Percentiles rank a stretch among this genome's conserved stretches.
Conservation (phyloP, 2,113 vertebrate species). For the Rafetus swinhoei region DNA sequence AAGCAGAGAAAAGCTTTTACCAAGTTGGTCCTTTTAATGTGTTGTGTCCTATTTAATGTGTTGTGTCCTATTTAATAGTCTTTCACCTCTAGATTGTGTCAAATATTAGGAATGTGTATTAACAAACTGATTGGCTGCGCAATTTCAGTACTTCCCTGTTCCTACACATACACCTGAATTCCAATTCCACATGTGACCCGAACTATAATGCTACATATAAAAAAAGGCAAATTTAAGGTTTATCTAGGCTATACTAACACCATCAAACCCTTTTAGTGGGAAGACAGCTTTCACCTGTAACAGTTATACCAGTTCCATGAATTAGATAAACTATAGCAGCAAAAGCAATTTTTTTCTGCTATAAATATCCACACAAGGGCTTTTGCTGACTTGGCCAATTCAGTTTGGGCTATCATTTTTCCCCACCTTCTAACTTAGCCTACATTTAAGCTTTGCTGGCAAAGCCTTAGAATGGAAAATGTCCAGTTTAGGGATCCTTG, state of each 20-base stretch:
- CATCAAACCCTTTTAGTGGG: not conserved
- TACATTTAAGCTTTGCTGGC: not conserved
- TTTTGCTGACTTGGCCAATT: not conserved
- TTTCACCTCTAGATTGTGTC: not conserved
- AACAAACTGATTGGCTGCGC: not conserved
- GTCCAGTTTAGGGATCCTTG: conserved; percentile 5
- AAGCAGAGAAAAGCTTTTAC: not conserved
- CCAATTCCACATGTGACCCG: fast-evolving
- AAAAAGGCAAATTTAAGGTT: not conserved
- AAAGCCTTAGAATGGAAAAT: not conserved
- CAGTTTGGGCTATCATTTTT: not conserved
- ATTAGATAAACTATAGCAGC: fast-evolving
- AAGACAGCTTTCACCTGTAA: not conserved
- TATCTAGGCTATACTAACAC: not conserved
- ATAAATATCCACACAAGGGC: fast-evolving
- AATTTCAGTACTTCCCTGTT: not conserved
- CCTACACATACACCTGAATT: not conserved
- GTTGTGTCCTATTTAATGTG: too few relatives aligned
- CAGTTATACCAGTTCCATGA: fast-evolving
- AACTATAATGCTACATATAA: too few relatives aligned
- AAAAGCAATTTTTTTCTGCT: not conserved
- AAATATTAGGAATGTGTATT: not conserved
- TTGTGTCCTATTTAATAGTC: not conserved
- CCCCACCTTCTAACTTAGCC: not conserved
- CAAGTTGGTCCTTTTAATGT: not conserved